Base-by-base conservation (phyloP, 2,888 invertebrate species). In the Tanaodytes sp. region DNA sequence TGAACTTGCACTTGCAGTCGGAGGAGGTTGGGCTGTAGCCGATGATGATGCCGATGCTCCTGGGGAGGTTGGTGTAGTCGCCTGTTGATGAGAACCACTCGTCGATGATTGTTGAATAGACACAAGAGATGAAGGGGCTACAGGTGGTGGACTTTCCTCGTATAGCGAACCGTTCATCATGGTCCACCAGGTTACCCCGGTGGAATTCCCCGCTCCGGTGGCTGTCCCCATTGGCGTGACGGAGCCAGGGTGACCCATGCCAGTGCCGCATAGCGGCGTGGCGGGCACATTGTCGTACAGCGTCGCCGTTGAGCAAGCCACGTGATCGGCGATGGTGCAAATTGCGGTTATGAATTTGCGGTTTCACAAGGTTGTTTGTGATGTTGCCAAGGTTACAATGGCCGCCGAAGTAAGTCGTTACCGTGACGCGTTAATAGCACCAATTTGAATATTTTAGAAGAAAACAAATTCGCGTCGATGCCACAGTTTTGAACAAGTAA, bases 91-190 rank as follows among this genome's bases (percentile, higher is more conserved):
- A 82, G 84, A 80, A 30, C 80, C 82, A 42, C 82, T 78, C 1
- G 80, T 80, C 42, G 83, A 77, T 12, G 77, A 74, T 51, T 83
- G 83, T 45, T 87, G 88, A 58, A 84, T 81, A 36, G 85, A 82
- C 51, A 83, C 79, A 71, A 88, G 87, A 65, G 87, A 86, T 33
- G 85, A 82, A 48, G 84, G 81, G 46, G 83, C 81, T 73, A 77
- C 79, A 55, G 84, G 82, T 62, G 89, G 88, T 75, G 88, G 89
- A 81, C 88, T 88, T 82, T 92, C 92, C 86, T 92, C 92, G 88
- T 92, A 92, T 78, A 91, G 88, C 86, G 91, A 90, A 87, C 92
- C 91, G 91, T 92, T 92, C 92, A 92, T 92, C 91, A 92, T 92
- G 88, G 90, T 90, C 83, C 92, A 91, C 82, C 92, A 92, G 88